Evolutionary conservation across 2,888 invertebrate genomes (phyloP).

Genomic region (Macaria notata): DNA sequence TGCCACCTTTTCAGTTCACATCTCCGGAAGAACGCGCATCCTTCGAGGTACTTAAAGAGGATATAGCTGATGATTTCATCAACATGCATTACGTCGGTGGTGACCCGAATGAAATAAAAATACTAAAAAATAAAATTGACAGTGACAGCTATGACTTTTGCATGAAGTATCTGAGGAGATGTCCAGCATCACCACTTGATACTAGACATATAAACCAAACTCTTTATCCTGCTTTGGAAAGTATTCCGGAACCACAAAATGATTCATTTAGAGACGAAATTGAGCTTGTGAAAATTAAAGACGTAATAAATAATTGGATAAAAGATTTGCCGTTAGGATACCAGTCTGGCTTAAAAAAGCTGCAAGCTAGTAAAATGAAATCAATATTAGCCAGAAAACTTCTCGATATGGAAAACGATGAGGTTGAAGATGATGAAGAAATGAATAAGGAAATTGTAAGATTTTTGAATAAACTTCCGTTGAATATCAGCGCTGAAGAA

Average conservation of each 20-base stretch:
- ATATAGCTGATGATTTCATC: conserved; percentile 58
- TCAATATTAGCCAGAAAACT: conserved; percentile 47
- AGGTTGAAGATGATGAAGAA: conserved; percentile 30
- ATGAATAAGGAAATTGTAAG: conserved; percentile 45
- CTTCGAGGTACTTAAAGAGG: conserved; percentile 55
- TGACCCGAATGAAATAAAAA: conserved; percentile 37
- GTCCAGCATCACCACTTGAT: conserved; percentile 42
- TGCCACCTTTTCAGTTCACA: conserved; percentile 37
- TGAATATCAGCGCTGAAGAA: conserved; percentile 31
- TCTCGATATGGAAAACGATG: conserved; percentile 48
- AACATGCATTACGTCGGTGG: conserved; percentile 47
- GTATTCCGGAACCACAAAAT: conserved; percentile 47
- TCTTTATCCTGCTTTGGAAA: conserved; percentile 47
- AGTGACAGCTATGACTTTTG: conserved; percentile 52
- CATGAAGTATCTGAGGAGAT: conserved; percentile 46
- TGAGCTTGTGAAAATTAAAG: conserved; percentile 49
- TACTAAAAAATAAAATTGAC: conserved; percentile 46
- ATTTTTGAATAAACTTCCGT: conserved; percentile 47
- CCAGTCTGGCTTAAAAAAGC: conserved; percentile 33
- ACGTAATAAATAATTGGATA: conserved; percentile 49
- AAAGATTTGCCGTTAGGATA: conserved; percentile 43
- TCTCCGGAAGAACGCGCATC: conserved; percentile 43
- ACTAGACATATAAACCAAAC: conserved; percentile 43
- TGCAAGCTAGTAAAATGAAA: conserved; percentile 44
- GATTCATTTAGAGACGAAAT: conserved; percentile 48